A percentile compares a stretch with the other conserved stretches of the same genome.
These are phyloP conservation scores for Geopemphigus sp. DNA, from an alignment of 1,140 invertebrate species.

Conservation along the genomic window DNA sequence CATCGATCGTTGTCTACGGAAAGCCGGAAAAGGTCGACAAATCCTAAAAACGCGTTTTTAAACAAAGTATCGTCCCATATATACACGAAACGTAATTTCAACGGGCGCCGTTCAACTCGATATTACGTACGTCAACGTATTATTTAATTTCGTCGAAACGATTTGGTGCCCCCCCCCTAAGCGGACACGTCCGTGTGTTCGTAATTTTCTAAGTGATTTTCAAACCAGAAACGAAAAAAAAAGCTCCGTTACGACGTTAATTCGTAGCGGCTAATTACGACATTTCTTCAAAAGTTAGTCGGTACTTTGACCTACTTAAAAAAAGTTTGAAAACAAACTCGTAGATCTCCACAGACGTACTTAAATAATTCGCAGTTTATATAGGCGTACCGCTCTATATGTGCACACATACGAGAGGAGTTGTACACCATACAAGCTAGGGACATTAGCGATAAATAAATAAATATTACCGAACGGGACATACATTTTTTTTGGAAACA, in stretches of 20 bases:
- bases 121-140: background rate
- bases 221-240: background rate
- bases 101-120: background rate
- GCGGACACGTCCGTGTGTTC: too few relatives aligned
- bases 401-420: too few relatives aligned
- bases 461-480: too few relatives aligned
- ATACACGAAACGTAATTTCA: background rate
- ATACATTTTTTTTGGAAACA: too few relatives aligned
- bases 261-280: background rate
- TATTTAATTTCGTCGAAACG: background rate
- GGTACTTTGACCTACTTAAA: constrained; percentile 8
- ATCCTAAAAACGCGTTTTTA: background rate
- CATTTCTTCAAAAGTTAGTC: constrained; percentile 1
- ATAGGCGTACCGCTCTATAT: too few relatives aligned
- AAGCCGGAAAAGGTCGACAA: too few relatives aligned
- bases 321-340: background rate
- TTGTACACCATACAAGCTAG: too few relatives aligned
- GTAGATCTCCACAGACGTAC: background rate
- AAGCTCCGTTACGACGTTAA: background rate
- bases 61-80: background rate
- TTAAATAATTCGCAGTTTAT: background rate
- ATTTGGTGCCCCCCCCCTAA: too few relatives aligned
- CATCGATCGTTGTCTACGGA: background rate
- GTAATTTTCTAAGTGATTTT: background rate
- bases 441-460: too few relatives aligned